Evolutionary conservation across 92 coral and sea anemone species (phyloP), one percentile per base, ranked within the genome.

Genomic region (Parazoanthus swiftii): DNA sequence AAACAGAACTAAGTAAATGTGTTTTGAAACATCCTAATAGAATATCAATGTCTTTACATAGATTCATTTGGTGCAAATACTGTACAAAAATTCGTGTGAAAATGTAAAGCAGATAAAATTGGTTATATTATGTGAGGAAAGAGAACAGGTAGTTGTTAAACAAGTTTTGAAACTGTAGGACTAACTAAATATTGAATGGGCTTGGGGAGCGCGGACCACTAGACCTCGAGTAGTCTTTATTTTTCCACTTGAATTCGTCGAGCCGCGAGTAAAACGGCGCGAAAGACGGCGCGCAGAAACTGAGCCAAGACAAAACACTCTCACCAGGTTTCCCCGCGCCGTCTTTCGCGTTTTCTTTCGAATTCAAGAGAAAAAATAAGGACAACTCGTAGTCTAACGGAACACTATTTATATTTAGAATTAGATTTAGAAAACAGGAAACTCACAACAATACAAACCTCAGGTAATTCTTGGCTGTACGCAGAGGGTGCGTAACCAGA

Each of bases 381-480:
- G 0, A 29, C 33, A 29, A 29, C 33, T 29, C 33, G 33, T 29
- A 29, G 33, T 29, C 33, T 56, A 7, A 3, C 65, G 5, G 66
- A 58, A 46, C 51, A 46, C 51, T 46, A 39, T 39, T 39, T 39
- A 39, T 2, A 39, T 39, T 39, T 48, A 7, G 51, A 48, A 7
- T 7, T 48, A 48, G 51, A 48, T 35, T 5, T 21, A 5, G 54
- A 42, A 33, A 21, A 75, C 51, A 37, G 13, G 15, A 3, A 56
- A 42, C 37, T 29, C 74, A 42, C 65, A 77, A 65, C 2, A 66
- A 23, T 35, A 38, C 92, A 79, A 76, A 95, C 98, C 98, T 93
- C 63, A 95, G 77, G 89, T 95, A 95, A 73, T 95, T 92, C 3
- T 87, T 92, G 8, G 98, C 96, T 14, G 98, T 95, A 89, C 71